A percentile compares a stretch with the other conserved stretches of the same genome.
Conservation (phyloP, 1,140 invertebrate species). For the Halotydeus destructor region DNA sequence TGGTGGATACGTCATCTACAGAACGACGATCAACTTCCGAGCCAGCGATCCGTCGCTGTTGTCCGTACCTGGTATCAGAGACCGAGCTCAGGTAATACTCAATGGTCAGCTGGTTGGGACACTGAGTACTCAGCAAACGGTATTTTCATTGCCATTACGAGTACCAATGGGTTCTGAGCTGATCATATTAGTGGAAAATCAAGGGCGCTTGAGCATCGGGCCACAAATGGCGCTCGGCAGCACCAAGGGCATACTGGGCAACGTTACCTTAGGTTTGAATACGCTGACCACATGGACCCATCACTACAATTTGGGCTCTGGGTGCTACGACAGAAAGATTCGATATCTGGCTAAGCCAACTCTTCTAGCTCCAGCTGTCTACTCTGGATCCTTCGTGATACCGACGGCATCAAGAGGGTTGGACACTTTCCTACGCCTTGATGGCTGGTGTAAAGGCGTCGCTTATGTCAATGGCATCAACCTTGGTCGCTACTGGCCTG, state of each 20-base stretch:
- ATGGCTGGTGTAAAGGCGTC: constrained; percentile 2
- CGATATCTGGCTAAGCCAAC: too few relatives aligned
- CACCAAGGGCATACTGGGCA: constrained; percentile 29
- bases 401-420: constrained; percentile 12
- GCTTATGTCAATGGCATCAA: constrained; percentile 43
- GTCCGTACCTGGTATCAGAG: constrained; percentile 34
- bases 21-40: constrained; percentile 31
- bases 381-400: constrained; percentile 28
- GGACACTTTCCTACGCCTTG: constrained; percentile 1
- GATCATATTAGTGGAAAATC: constrained; percentile 22
- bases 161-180: constrained; percentile 32
- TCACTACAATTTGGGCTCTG: constrained; percentile 11
- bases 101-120: constrained; percentile 46
- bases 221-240: too few relatives aligned
- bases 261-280: constrained; percentile 25
- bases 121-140: constrained; percentile 34
- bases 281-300: constrained; percentile 22
- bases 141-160: constrained; percentile 30
- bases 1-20: constrained; percentile 48
- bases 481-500: constrained; percentile 39
- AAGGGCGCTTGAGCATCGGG: constrained; percentile 14
- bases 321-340: background rate
- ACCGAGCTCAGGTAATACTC: constrained; percentile 50
- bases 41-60: constrained; percentile 33
- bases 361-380: constrained; percentile 19